These are phyloP conservation scores for Maniola hyperantus DNA, from an alignment of 2,888 invertebrate species.

Conservation along the genomic window DNA sequence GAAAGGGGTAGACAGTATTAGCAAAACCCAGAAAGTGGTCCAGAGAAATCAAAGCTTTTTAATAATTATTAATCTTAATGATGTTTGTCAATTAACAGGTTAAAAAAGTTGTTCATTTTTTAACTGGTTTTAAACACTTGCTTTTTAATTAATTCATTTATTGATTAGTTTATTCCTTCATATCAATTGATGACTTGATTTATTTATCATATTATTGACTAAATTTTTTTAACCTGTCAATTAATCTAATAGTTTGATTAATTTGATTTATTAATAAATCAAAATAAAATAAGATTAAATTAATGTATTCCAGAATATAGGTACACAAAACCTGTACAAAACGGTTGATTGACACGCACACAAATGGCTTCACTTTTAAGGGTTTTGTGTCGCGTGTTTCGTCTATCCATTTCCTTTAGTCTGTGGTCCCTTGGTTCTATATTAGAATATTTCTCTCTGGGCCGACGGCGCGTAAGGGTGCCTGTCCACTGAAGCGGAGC, in stretches of 20 bases:
- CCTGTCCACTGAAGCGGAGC: no score
- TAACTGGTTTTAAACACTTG: neutral
- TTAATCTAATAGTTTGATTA: neutral
- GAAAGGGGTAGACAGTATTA: neutral
- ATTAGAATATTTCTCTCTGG: slow-evolving; percentile 29
- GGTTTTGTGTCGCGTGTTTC: neutral
- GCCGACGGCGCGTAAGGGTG: slow-evolving; percentile 43
- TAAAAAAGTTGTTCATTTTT: no score
- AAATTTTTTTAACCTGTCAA: neutral
- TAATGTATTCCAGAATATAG: neutral
- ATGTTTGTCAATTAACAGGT: neutral
- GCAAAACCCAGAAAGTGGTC: neutral
- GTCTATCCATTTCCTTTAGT: neutral
- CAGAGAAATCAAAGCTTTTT: neutral
- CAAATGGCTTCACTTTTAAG: neutral
- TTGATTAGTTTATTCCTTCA: neutral
- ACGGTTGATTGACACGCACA: neutral
- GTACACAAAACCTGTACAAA: neutral
- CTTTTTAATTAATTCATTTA: no score
- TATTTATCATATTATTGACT: neutral
- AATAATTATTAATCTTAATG: neutral
- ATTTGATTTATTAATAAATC: no score
- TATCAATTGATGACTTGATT: neutral
- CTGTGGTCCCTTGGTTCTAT: slow-evolving; percentile 16
- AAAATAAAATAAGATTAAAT: no score